phyloP scores from a whole-genome alignment of 2,113 vertebrate species.

The Sphyrna mokarran region DNA sequence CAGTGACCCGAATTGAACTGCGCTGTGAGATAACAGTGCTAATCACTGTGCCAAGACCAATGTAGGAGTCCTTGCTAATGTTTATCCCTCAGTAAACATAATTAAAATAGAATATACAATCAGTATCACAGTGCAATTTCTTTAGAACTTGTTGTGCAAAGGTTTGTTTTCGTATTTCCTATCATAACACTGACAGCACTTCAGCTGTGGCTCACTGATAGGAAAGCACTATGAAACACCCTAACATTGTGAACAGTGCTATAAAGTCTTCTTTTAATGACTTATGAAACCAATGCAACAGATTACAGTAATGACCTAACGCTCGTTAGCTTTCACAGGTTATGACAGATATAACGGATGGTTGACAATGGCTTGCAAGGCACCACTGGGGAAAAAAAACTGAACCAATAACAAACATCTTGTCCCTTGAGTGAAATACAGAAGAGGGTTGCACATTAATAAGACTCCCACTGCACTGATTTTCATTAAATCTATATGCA shows the following conservation, averaged over 20 bases:
- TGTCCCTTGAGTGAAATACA: neutral
- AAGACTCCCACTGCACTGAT: neutral
- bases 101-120: too few species aligned
- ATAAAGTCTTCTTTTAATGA: neutral
- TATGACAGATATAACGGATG: neutral
- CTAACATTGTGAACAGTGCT: neutral
- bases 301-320: neutral
- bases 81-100: too few species aligned
- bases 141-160: too few species aligned
- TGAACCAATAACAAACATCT: neutral
- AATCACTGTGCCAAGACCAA: too few species aligned
- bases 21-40: too few species aligned
- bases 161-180: too few species aligned
- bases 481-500: neutral
- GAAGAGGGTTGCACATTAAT: neutral
- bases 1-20: too few species aligned
- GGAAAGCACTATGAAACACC: neutral
- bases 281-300: neutral
- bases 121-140: too few species aligned
- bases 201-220: too few species aligned
- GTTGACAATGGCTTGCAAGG: neutral
- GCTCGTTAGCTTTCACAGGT: neutral
- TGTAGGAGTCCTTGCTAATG: too few species aligned
- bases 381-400: conserved; percentile 1
- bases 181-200: too few species aligned